These are phyloP conservation scores for Dioctria rufipes DNA, from an alignment of 2,888 invertebrate species.

Conservation along the genomic window DNA sequence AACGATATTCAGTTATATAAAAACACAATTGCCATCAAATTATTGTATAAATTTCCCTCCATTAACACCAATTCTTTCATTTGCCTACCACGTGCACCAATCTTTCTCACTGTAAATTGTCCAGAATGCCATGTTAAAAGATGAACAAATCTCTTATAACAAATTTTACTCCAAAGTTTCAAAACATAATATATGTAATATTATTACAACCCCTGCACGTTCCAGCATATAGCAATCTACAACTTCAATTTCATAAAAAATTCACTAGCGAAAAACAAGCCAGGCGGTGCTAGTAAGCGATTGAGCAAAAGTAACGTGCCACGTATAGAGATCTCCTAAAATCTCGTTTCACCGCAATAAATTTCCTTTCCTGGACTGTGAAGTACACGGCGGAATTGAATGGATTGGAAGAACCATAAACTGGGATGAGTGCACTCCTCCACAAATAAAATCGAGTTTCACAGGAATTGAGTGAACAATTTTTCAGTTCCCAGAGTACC, in stretches of 20 bases:
- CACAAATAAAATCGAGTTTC: too few species aligned
- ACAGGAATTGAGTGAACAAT: not conserved
- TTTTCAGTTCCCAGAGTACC: slow-evolving; percentile 25
- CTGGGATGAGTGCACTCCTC: too few species aligned
- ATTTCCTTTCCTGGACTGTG: too few species aligned
- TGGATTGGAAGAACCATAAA: too few species aligned
- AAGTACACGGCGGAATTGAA: too few species aligned
- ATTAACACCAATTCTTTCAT: too few species aligned
- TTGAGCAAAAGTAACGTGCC: not conserved
- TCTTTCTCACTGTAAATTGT: not conserved
- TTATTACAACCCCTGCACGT: slow-evolving; percentile 20
- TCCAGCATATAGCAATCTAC: not conserved
- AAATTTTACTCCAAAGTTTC: too few species aligned
- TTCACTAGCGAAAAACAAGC: not conserved
- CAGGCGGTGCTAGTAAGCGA: not conserved
- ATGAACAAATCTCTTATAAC: slow-evolving; percentile 20
- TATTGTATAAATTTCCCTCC: too few species aligned
- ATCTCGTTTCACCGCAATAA: not conserved
- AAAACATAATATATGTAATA: not conserved
- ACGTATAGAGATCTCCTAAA: slow-evolving; percentile 27
- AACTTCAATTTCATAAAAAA: not conserved
- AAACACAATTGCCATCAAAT: too few species aligned
- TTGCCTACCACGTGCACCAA: too few species aligned
- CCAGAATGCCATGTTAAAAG: slow-evolving; percentile 3
- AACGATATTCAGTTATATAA: too few species aligned